Evolutionary conservation across 2,113 vertebrate species (phyloP).

Genomic region (Girardinichthys multiradiatus): DNA sequence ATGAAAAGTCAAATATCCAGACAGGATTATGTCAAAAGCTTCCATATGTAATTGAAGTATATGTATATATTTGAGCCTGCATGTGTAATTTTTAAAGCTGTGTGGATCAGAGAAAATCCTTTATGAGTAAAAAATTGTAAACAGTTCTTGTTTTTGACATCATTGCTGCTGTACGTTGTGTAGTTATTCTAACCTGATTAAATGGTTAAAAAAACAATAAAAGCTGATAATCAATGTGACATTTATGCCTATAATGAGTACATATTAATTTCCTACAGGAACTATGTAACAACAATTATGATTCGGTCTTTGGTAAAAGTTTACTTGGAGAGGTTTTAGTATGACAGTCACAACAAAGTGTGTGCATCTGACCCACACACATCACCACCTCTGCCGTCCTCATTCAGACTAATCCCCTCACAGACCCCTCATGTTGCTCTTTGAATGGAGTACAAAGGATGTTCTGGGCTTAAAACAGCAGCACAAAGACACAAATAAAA

Average conservation of each 20-base stretch:
- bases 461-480: constrained; percentile 78
- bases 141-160: not conserved
- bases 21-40: too few species aligned
- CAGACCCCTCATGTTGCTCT: constrained; percentile 79
- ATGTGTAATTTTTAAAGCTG: too few species aligned
- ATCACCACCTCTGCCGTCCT: constrained; percentile 61
- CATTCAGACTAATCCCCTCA: constrained; percentile 81
- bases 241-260: not conserved
- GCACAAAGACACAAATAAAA: constrained; percentile 78
- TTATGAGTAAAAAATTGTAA: not conserved
- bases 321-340: constrained; percentile 42
- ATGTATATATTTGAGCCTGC: too few species aligned
- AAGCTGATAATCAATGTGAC: not conserved
- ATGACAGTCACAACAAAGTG: constrained; percentile 30
- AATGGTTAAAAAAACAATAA: not conserved
- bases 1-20: too few species aligned
- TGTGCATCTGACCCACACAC: constrained; percentile 39
- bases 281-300: not conserved
- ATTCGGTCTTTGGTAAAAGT: constrained; percentile 32
- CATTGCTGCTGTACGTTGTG: not conserved
- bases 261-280: not conserved
- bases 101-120: too few species aligned
- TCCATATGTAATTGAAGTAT: too few species aligned
- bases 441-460: constrained; percentile 80
- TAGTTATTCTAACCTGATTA: not conserved